Evolutionary conservation across 2,888 invertebrate species (phyloP), one percentile per base, ranked within the genome.

Genomic region (Nasonovia ribisnigri): DNA sequence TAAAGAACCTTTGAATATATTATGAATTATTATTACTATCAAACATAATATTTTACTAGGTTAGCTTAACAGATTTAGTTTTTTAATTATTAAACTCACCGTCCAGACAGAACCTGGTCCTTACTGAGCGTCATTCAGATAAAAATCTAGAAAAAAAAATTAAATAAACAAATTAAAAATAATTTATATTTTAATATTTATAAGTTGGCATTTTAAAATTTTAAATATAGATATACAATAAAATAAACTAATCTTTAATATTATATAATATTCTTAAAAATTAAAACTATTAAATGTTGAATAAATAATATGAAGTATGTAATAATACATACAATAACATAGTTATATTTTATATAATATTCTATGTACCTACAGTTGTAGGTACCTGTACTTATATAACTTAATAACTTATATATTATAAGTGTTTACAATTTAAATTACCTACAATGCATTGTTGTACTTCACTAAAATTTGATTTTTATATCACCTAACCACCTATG

Each of bases 71-170:
- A 36, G 20, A 67, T 77, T 77, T 20, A 36, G 20, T 36, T 16
- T 36, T 54, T 36, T 43, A 51, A 29, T 29, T n/a, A 43, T 48
- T 57, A 26, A 91, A 93, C 93, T 90, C 43, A 93, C 93, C 90
- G 90, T 93, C 93, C 87, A 86, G 67, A 93, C 51, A 90, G 67
- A 90, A 93, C 26, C 67, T 90, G 86, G 42, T 90, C 90, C 86
- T 86, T 93, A 51, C 90, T 90, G 51, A 93, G 93, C 90, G 93
- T 93, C 90, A 93, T 93, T 93, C 93, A 93, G 90, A 93, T 60
- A 93, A 90, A 86, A 90, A 93, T 93, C 93, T 93, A 84, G 20
- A 93, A 93, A 90, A 51, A 93, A 93, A 88, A 36, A 92, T 84
- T 48, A 42, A 43, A 84, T n/a, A 84, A 54, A 36, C 6, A 36